These are phyloP conservation scores for Tachina grossa DNA, from an alignment of 2,888 invertebrate species.

Conservation along the genomic window DNA sequence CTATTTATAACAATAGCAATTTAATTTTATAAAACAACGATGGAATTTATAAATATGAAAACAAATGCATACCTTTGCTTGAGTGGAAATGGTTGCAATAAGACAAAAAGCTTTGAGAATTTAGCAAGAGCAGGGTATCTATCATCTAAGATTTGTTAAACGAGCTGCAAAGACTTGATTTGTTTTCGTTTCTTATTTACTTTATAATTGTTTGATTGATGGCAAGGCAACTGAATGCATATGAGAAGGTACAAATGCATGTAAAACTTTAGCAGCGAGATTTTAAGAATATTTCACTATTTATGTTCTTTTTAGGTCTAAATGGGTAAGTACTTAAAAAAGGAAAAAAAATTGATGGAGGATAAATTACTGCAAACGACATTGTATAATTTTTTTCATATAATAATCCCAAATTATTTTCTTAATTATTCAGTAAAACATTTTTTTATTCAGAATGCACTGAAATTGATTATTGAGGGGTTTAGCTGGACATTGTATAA, in stretches of 20 bases:
- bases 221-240: not conserved
- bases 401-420: no score
- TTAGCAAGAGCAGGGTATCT: not conserved
- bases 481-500: no score
- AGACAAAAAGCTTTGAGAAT: not conserved
- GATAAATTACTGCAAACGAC: no score
- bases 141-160: constrained; percentile 41
- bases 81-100: constrained; percentile 1
- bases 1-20: constrained; percentile 61
- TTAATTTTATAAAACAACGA: constrained; percentile 57
- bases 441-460: no score
- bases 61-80: constrained; percentile 58
- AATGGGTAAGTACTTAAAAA: no score
- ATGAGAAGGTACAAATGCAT: not conserved
- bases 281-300: no score
- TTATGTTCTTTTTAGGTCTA: no score
- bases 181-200: constrained; percentile 6
- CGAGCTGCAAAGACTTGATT: constrained; percentile 24
- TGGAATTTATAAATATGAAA: constrained; percentile 65
- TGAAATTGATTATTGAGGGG: no score
- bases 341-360: no score
- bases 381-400: no score
- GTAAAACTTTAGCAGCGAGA: not conserved
- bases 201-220: constrained; percentile 38
- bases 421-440: no score